Conservation (phyloP, 2,113 vertebrate species). For the Tenebrosternarchus preto region DNA sequence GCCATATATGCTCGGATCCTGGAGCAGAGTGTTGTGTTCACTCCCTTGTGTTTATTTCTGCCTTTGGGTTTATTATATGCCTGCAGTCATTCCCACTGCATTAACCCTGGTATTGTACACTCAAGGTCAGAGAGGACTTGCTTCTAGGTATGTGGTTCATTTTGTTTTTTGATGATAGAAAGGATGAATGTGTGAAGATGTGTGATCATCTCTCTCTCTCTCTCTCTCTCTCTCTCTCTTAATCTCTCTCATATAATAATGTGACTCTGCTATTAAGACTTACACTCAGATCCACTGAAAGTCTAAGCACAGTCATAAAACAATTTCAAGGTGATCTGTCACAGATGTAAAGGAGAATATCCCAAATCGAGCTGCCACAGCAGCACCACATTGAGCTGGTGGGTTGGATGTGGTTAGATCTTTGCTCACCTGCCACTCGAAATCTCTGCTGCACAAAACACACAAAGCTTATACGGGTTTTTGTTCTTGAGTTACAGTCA, state of each 20-base stretch:
- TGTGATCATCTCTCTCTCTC: not conserved
- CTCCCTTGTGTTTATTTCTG: slow-evolving; percentile 41
- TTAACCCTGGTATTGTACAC: not conserved
- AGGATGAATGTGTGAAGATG: not conserved
- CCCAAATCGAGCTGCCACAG: not conserved
- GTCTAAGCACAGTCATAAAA: not conserved
- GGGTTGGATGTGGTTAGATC: too few relatives aligned
- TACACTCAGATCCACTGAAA: not conserved
- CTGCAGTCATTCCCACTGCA: slow-evolving; percentile 4
- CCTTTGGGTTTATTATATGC: not conserved
- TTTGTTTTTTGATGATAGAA: not conserved
- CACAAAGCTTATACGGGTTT: not conserved
- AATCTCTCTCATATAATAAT: not conserved
- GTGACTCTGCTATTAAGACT: not conserved
- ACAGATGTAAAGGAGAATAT: not conserved
- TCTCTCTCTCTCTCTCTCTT: slow-evolving; percentile 3
- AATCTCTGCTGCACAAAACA: too few relatives aligned
- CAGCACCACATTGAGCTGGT: too few relatives aligned
- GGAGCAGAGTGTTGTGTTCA: slow-evolving; percentile 51
- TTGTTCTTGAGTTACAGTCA: not conserved
- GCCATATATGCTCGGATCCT: slow-evolving; percentile 54
- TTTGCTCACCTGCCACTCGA: too few relatives aligned
- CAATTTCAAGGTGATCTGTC: not conserved
- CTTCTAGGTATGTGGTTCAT: not conserved
- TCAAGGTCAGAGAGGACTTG: not conserved